These are phyloP conservation scores for Lasioglossum morio DNA, from an alignment of 2,888 invertebrate genomes.

Conservation along the genomic window DNA sequence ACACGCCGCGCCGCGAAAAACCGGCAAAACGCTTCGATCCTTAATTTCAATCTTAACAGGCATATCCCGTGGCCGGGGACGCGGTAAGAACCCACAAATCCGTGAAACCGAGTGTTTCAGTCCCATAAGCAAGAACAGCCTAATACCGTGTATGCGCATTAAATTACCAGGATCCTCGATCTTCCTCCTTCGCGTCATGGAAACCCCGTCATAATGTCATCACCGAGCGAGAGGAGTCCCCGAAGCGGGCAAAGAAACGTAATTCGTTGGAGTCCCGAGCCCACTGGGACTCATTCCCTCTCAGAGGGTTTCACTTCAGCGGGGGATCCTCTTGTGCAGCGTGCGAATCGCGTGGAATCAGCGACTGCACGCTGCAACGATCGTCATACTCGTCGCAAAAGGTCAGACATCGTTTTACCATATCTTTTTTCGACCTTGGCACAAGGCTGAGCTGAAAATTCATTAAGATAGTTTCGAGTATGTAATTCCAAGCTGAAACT, in stretches of 20 bases:
- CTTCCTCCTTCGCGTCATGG: slow-evolving; percentile 12
- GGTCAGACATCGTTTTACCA: neutral
- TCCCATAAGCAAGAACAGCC: neutral
- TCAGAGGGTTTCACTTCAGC: slow-evolving; percentile 20
- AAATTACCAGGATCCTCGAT: slow-evolving; percentile 19
- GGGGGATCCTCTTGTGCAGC: neutral
- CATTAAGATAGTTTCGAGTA: too few relatives aligned
- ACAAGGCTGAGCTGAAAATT: neutral
- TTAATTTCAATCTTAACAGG: neutral
- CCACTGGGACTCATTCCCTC: neutral
- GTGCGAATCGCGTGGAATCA: slow-evolving; percentile 28
- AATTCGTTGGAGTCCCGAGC: slow-evolving; percentile 20
- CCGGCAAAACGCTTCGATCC: slow-evolving; percentile 2
- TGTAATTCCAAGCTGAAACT: too few relatives aligned
- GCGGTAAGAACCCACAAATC: neutral
- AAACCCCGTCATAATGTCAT: slow-evolving; percentile 26
- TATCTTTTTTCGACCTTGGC: neutral
- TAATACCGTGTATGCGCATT: slow-evolving; percentile 5
- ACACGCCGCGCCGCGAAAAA: neutral
- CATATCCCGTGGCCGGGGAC: neutral
- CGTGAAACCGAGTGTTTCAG: slow-evolving; percentile 9
- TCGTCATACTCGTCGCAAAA: neutral
- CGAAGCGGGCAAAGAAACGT: slow-evolving; percentile 15
- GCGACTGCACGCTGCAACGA: neutral
- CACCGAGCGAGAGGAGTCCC: slow-evolving; percentile 1